phyloP scores from a whole-genome alignment of 2,797 vertebrate species.

The Aeoliscus strigatus region DNA sequence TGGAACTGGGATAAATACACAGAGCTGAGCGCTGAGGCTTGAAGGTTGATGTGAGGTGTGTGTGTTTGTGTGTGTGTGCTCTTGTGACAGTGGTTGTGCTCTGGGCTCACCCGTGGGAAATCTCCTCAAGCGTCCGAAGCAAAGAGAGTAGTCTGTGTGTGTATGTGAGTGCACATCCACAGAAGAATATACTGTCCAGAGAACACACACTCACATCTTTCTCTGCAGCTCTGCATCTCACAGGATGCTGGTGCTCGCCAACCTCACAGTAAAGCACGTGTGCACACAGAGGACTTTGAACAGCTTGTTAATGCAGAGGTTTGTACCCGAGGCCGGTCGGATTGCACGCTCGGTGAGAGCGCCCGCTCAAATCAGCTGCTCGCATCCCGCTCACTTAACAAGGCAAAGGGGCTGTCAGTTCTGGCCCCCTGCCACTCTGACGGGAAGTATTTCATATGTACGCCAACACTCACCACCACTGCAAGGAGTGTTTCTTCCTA shows the following conservation, averaged over 20 bases:
- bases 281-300: background rate
- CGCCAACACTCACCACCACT: too few species aligned
- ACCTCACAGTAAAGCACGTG: background rate
- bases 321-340: slow-evolving; percentile 2
- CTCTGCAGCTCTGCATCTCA: slow-evolving; percentile 2
- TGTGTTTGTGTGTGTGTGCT: slow-evolving; percentile 3
- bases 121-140: too few species aligned
- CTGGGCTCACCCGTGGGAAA: too few species aligned
- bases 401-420: slow-evolving; percentile 44
- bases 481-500: too few species aligned
- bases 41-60: slow-evolving; percentile 44
- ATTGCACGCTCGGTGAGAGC: slow-evolving; percentile 2
- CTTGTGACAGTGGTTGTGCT: background rate
- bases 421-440: slow-evolving; percentile 30
- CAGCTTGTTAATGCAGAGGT: slow-evolving; percentile 21
- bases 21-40: slow-evolving; percentile 47
- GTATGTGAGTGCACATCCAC: background rate
- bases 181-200: too few species aligned
- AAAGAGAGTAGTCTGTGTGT: too few species aligned
- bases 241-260: slow-evolving; percentile 6
- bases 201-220: too few species aligned
- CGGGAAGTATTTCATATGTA: slow-evolving; percentile 16
- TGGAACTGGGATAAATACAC: slow-evolving; percentile 31
- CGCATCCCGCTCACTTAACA: slow-evolving; percentile 14
- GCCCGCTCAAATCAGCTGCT: slow-evolving; percentile 20